Evolutionary conservation across 1,140 invertebrate species (phyloP), one percentile per base, ranked within the genome.

Genomic region (Heliconius congener): DNA sequence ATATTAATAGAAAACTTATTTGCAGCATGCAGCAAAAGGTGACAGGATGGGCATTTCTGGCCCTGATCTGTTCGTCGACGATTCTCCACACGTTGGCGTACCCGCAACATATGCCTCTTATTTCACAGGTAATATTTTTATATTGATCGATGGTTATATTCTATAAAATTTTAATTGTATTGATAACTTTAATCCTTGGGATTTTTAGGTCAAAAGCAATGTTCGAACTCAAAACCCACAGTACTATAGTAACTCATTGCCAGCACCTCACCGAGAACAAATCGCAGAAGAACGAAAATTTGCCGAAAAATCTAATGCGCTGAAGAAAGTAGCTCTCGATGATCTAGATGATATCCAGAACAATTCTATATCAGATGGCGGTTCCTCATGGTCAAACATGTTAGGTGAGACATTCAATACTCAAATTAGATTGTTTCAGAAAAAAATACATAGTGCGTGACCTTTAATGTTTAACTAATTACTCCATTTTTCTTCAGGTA

Each of bases 341-440:
- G 97, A 98, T 87, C 93, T 98, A 74, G 97, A 98, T 81, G 97
- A 98, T 83, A 96, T 97, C 79, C 96, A 97, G 85, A 97, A 96
- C 60, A 98, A 98, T 92, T 96, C 97, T 80, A 97, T 98, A 85
- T 96, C 96, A 78, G 97, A 96, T 77, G 95, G 95, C 76, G 97
- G 97, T 73, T 98, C 98, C 90, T 98, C 97, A 9, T 98, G 97
- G 97, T 96, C 97, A 19, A 98, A 97, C 90, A 96, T 98, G 96
- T 91, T 98, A 81, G 96, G 97, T 95, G 94, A 93, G 83, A 55
- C 74, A 66, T 42, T n/a, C 27, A 30, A 23, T 74, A 73, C 46
- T 74, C 27, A 74, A 66, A 27, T 30, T 27, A 27, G 4, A 57
- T 23, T 57, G 6, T 4, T 57, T 30, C 8, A 27, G 13, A 23